A percentile compares a stretch with the other conserved stretches of the same genome.
phyloP scores from a whole-genome alignment of 2,797 vertebrate species.

The Dromococcyx pavoninus region DNA sequence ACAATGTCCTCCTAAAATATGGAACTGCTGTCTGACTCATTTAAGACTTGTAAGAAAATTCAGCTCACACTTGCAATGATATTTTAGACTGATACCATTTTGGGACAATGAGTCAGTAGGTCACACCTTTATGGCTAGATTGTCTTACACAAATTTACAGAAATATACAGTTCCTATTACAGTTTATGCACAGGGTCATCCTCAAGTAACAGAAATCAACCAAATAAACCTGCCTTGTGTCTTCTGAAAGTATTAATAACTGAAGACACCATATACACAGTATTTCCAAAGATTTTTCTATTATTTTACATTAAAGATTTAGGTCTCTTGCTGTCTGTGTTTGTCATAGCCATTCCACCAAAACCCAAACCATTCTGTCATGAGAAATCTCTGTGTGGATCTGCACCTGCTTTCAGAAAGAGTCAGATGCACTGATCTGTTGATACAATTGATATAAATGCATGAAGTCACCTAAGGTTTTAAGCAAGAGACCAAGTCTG shows the following conservation, averaged over 20 bases:
- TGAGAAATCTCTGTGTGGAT: not conserved
- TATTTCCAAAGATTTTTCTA: not conserved
- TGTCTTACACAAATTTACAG: not conserved
- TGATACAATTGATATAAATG: constrained; percentile 46
- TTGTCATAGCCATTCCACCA: not conserved
- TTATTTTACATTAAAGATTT: not conserved
- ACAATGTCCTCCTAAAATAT: not conserved
- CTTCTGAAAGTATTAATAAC: not conserved
- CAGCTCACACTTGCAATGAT: constrained; percentile 11
- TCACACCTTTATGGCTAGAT: not conserved
- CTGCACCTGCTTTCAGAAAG: not conserved
- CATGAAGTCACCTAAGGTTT: constrained; percentile 48
- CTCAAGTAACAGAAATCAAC: not conserved
- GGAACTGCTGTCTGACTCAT: not conserved
- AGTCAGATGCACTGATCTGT: not conserved
- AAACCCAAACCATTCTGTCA: not conserved
- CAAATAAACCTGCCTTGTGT: not conserved
- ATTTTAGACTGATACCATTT: constrained; percentile 49
- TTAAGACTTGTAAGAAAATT: not conserved
- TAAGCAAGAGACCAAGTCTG: constrained; percentile 26
- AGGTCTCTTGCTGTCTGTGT: not conserved
- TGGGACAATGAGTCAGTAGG: constrained; percentile 44
- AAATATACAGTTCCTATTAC: not conserved
- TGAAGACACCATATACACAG: not conserved
- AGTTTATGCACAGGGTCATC: not conserved